Base-by-base conservation (phyloP, 2,797 vertebrate genomes). In the Arrhamphus sclerolepis region DNA sequence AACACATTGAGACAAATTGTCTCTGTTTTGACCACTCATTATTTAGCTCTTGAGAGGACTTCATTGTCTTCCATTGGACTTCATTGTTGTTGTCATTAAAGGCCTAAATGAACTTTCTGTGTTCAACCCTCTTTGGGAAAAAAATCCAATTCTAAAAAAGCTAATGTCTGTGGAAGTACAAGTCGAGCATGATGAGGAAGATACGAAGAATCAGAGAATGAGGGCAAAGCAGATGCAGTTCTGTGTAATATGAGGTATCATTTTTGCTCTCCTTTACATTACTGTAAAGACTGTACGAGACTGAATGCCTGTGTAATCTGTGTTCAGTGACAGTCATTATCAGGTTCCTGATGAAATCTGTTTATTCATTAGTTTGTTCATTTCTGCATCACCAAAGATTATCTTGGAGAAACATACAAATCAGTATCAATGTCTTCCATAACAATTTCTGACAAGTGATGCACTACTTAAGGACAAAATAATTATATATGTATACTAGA, bases 301-400 rank as follows among this genome's bases (percentile, higher is more conserved):
- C 8, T 46, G 9, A 8, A 13, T 50, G 14, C 42, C 19, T 54
- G n/a, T 46, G 17, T 18, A 13, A 55, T 59, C 42, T 50, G 8
- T 6, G n/a, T 44, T 53, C 10, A 22, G 11, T 7, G 14, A 40
- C 1, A 40, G 40, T 26, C 48, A 56, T 58, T 29, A 31, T 66
- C 26, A 24, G 57, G 50, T 34, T 42, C n/a, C 39, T 67, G 58
- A 70, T 58, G 40, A 65, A 73, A 48, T 72, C 56, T 68, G 31
- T 57, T 60, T 49, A 41, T 76, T 69, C 54, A 52, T 77, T 46
- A n/a, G 55, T 64, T 43, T 56, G 18, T 38, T 34, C 39, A 16
- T 39, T 50, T 51, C 26, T 42, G 34, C 29, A 4, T 53, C 61
- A 24, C 48, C 18, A 16, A 49, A 5, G 16, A 20, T 69, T 5